phyloP scores from a whole-genome alignment of 2,113 vertebrate genomes.

The Erinaceus europaeus region DNA sequence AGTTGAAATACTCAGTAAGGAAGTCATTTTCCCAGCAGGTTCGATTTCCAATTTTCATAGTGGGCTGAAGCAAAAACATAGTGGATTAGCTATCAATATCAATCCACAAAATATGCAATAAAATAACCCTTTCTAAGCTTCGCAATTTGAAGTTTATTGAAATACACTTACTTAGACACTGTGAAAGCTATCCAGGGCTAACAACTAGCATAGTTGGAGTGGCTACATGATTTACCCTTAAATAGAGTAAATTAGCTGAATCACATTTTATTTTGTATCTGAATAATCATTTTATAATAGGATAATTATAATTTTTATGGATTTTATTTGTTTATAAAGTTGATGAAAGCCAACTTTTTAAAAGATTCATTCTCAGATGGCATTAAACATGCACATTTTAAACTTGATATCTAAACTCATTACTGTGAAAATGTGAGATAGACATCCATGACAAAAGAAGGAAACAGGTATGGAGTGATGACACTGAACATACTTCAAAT shows the following conservation, averaged over 20 bases:
- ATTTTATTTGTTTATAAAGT: not conserved
- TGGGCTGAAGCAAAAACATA: conserved; percentile 47
- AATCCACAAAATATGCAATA: conserved; percentile 52
- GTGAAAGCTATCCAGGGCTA: conserved; percentile 40
- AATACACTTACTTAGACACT: conserved; percentile 9
- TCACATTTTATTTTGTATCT: conserved; percentile 6
- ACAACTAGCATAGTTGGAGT: not conserved
- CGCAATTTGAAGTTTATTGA: conserved; percentile 48
- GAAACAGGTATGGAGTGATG: not conserved
- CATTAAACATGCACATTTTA: not conserved
- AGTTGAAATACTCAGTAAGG: conserved; percentile 65
- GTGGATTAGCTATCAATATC: conserved; percentile 42
- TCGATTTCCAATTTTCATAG: conserved; percentile 54
- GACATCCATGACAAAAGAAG: not conserved
- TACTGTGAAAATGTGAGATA: not conserved
- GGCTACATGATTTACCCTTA: conserved; percentile 41
- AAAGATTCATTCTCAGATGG: not conserved
- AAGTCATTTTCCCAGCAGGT: conserved; percentile 58
- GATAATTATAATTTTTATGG: not conserved
- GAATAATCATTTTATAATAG: not conserved
- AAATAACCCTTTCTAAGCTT: not conserved
- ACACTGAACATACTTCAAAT: not conserved
- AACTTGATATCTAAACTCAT: not conserved
- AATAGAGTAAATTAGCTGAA: conserved; percentile 47
- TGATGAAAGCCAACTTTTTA: not conserved